Base-by-base conservation (phyloP, 1,140 invertebrate species). In the Drosophila virilis region DNA sequence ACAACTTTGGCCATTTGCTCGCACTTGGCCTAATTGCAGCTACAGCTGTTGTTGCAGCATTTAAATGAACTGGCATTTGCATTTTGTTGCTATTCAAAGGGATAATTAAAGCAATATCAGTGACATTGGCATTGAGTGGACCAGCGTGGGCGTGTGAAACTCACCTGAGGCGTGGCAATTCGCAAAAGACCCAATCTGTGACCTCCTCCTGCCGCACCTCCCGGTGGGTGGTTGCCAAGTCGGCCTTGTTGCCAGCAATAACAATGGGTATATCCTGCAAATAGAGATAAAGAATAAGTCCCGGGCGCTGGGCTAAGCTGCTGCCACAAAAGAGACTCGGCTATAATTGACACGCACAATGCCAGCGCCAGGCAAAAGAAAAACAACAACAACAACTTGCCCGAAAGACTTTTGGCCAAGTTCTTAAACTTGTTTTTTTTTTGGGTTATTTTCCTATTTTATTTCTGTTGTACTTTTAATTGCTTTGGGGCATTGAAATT, bases 241-340 rank as follows among this genome's bases (percentile, higher is more conserved):
- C 97, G 22, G 95, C 92, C 93, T 97, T 98, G 92, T 97, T 97
- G 12, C 97, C 97, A 4, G 96, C 96, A 55, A 98, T 94, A 15
- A 97, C 96, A 78, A 97, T 97, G 6, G 97, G 97, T 59, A 97
- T 95, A 71, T 97, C 96, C 93, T 97, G 93, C 52, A 70, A 46
- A 45, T 59, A 72, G 22, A 40, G 43, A 59, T 48, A 50, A 48
- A 17, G 69, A 68, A 78, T 85, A 82, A 88, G 75, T 61, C 50
- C 57, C 54, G 22, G 22, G 22, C 22, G 22, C 1, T 22, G 22
- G 43, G 66, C 45, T 32, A 58, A 43, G 58, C 57, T 52, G 13
- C 17, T 28, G 46, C 42, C 38, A 80, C 71, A 73, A 75, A 62
- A 62, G 10, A 64, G 37, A 67, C 65, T 73, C 59, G 40, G 68